phyloP scores from a whole-genome alignment of 2,797 vertebrate genomes.

The Sarcophilus harrisii region DNA sequence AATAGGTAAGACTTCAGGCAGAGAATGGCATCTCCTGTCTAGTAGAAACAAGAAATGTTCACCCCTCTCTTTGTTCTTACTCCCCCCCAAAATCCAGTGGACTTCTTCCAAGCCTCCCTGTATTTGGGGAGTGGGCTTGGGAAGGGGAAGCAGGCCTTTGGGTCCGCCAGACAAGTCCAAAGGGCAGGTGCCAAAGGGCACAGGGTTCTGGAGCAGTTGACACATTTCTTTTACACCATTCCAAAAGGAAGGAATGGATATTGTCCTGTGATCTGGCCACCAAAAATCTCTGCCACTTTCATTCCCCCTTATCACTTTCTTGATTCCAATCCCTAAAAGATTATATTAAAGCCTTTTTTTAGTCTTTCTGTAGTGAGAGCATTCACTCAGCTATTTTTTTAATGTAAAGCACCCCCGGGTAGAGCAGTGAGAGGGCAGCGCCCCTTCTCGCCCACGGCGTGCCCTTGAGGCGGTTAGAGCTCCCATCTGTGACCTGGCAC shows the following conservation, averaged over 20 bases:
- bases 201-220: slow-evolving; percentile 34
- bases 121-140: slow-evolving; percentile 43
- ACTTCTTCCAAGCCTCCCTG: slow-evolving; percentile 26
- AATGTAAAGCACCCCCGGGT: slow-evolving; percentile 46
- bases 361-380: neutral
- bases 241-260: neutral
- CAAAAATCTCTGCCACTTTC: slow-evolving; percentile 5
- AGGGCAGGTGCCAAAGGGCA: slow-evolving; percentile 39
- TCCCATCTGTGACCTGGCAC: slow-evolving; percentile 73
- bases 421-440: slow-evolving; percentile 55
- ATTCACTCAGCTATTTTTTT: slow-evolving; percentile 62
- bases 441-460: accelerated
- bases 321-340: slow-evolving; percentile 27
- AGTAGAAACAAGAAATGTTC: slow-evolving; percentile 44
- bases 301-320: neutral
- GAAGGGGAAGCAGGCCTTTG: slow-evolving; percentile 5
- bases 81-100: slow-evolving; percentile 22
- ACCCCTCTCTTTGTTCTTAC: slow-evolving; percentile 28
- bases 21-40: neutral
- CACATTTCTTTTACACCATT: neutral
- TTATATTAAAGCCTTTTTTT: accelerated
- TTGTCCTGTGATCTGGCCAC: neutral
- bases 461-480: slow-evolving; percentile 70
- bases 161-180: slow-evolving; percentile 22
- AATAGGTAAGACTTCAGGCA: too few species aligned